Evolutionary conservation across 2,888 invertebrate genomes (phyloP).

Genomic region (Brachyptera putata): DNA sequence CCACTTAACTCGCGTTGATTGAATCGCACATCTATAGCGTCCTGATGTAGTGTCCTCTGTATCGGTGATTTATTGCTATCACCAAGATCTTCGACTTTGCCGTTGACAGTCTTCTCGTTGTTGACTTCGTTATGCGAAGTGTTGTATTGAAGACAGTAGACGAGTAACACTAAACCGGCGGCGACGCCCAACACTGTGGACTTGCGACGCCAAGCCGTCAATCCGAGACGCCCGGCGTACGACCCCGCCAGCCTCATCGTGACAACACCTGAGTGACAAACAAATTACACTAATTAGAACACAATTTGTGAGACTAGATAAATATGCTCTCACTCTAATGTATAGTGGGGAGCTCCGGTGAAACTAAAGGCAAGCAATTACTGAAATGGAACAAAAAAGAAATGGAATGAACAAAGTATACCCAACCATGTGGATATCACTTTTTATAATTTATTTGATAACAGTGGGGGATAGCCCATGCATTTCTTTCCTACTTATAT

Average conservation of each 20-base stretch:
- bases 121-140: slow-evolving; percentile 18
- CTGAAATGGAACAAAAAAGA: too few species aligned
- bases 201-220: slow-evolving; percentile 50
- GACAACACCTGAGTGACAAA: too few species aligned
- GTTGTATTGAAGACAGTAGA: slow-evolving; percentile 49
- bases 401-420: too few species aligned
- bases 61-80: slow-evolving; percentile 9
- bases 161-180: slow-evolving; percentile 44
- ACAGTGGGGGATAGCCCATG: too few species aligned
- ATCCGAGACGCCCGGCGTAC: slow-evolving; percentile 45
- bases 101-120: background rate
- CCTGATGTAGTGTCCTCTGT: slow-evolving; percentile 22
- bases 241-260: slow-evolving; percentile 33
- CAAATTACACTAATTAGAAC: too few species aligned
- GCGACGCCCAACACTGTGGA: slow-evolving; percentile 46
- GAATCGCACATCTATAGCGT: background rate
- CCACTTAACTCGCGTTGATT: background rate
- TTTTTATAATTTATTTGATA: too few species aligned
- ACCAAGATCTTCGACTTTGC: background rate
- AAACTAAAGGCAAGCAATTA: too few species aligned
- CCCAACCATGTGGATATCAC: too few species aligned
- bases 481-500: too few species aligned
- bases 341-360: too few species aligned
- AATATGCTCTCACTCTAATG: too few species aligned
- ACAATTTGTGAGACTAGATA: too few species aligned